phyloP scores from a whole-genome alignment of 1,140 invertebrate species.

The Caenorhabditis latens region DNA sequence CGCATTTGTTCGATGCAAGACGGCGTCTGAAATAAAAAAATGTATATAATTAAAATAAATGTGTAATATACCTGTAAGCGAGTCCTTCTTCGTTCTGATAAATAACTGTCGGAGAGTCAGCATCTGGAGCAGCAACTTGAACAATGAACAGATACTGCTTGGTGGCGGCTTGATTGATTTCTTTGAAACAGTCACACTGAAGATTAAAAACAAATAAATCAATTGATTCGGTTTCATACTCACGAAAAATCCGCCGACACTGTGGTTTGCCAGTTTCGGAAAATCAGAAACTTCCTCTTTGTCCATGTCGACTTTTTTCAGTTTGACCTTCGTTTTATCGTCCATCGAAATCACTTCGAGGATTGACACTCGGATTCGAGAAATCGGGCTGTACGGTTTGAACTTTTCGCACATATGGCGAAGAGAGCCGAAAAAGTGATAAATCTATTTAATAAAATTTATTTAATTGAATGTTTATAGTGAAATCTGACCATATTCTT shows the following conservation, averaged over 20 bases:
- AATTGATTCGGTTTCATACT: background rate
- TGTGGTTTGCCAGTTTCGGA: slow-evolving; percentile 23
- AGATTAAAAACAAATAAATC: background rate
- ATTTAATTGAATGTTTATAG: background rate
- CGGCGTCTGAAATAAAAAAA: slow-evolving; percentile 18
- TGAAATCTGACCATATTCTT: slow-evolving; percentile 39
- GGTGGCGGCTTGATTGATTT: slow-evolving; percentile 23
- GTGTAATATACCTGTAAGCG: slow-evolving; percentile 9
- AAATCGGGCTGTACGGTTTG: slow-evolving; percentile 45
- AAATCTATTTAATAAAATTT: slow-evolving; percentile 21
- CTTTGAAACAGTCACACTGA: slow-evolving; percentile 23
- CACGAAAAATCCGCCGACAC: background rate
- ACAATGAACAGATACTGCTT: slow-evolving; percentile 23
- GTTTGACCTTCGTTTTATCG: background rate
- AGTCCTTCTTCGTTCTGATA: slow-evolving; percentile 62
- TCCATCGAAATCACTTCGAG: slow-evolving; percentile 5
- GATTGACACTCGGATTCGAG: slow-evolving; percentile 38
- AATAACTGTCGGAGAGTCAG: background rate
- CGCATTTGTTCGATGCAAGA: slow-evolving; percentile 53
- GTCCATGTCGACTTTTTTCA: slow-evolving; percentile 19
- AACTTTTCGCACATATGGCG: slow-evolving; percentile 48
- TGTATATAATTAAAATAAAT: background rate
- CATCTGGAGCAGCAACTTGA: slow-evolving; percentile 1
- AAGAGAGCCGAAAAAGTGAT: slow-evolving; percentile 53
- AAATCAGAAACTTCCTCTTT: slow-evolving; percentile 18